Evolutionary conservation across 1,140 invertebrate genomes (phyloP), one percentile per base, ranked within the genome.

Genomic region (Drosophila equinoxialis): DNA sequence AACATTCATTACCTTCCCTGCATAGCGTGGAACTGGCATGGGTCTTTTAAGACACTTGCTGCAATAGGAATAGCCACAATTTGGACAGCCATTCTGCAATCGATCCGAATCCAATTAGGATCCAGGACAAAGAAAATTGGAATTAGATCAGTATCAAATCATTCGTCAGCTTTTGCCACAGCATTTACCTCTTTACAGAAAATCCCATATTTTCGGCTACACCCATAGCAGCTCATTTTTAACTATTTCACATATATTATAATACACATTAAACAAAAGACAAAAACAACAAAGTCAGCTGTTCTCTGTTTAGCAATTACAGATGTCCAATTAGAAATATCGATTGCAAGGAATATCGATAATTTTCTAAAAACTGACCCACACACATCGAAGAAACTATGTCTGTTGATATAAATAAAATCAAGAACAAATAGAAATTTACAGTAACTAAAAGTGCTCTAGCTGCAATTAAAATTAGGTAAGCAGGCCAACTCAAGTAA

Each of bases 11-110:
- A 89, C 81, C 64, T 90, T 90, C n/a, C 75, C 74, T 23, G 71
- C 59, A 11, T 81, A 78, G 10, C 79, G 75, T 11, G 84, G 85
- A 79, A 93, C 92, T 86, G 91, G 94, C 77, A 93, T 90, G 85
- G 92, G 93, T 68, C 93, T 90, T 66, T 92, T 94, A 48, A 95
- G 89, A 90, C 95, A 95, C 89, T 94, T 95, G 71, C 93, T 93
- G 81, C 94, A 95, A 78, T 94, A 95, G 72, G 94, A 94, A 80
- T 94, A 94, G 26, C 94, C 94, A 90, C 95, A 95, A 79, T 93
- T 92, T 33, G 94, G 93, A 84, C 95, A 95, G 3, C 94, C 94
- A 92, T 93, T 93, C 94, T 91, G 39, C 17, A 71, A 45, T 68
- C 30, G n/a, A 72, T 45, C 57, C 20, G 54, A 68, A 30, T 37